phyloP scores from a whole-genome alignment of 2,113 vertebrate genomes.

The Nycticorax nycticorax region DNA sequence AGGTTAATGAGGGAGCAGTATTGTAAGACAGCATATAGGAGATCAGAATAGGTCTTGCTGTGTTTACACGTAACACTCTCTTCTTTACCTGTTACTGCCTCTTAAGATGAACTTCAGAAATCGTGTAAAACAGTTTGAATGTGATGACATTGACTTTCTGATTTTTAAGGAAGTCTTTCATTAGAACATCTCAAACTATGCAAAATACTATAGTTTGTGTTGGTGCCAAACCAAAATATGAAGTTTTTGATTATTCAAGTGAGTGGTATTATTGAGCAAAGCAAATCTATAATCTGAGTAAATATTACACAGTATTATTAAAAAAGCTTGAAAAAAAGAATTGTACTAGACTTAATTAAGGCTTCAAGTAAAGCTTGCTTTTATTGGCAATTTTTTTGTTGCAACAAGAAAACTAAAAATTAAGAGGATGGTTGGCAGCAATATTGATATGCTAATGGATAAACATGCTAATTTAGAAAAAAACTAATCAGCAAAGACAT shows the following conservation, averaged over 20 bases:
- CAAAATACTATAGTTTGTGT: neutral
- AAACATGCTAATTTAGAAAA: constrained; percentile 85
- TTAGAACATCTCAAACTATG: constrained; percentile 4
- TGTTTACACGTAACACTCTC: neutral
- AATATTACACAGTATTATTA: constrained; percentile 79
- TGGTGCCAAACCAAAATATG: constrained; percentile 46
- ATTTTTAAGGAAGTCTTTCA: constrained; percentile 21
- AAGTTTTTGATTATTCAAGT: constrained; percentile 70
- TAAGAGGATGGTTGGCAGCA: constrained; percentile 84
- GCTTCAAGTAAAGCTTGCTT: constrained; percentile 82
- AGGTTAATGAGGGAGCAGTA: neutral
- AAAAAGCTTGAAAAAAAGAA: constrained; percentile 71
- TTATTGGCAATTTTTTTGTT: constrained; percentile 84
- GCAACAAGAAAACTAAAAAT: constrained; percentile 83
- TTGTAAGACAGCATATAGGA: neutral
- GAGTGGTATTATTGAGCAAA: constrained; percentile 72
- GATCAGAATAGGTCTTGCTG: neutral
- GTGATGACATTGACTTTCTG: neutral
- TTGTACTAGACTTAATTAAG: constrained; percentile 82
- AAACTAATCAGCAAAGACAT: constrained; percentile 85
- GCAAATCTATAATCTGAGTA: constrained; percentile 78
- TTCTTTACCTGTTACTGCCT: neutral
- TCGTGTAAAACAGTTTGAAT: neutral
- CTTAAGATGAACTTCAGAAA: neutral
- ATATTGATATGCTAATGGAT: constrained; percentile 87